Percentiles rank a stretch among this genome's conserved stretches.
These are phyloP conservation scores for Temnothorax rugatulus DNA, from an alignment of 2,888 invertebrate genomes.

Conservation along the genomic window DNA sequence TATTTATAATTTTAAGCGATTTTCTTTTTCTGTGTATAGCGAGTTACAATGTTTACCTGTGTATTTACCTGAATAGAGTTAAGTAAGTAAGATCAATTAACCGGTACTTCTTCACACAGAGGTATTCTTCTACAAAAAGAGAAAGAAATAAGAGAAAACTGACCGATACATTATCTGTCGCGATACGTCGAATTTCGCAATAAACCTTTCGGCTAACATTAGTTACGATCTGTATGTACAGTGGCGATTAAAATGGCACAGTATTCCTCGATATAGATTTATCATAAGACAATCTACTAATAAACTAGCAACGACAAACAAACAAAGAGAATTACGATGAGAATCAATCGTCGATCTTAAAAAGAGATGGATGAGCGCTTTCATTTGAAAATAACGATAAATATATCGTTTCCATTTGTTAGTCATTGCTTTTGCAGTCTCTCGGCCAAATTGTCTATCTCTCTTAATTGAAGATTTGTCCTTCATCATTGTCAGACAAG, in stretches of 20 bases:
- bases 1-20: constrained; percentile 27
- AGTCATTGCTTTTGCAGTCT: background rate
- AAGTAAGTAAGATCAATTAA: constrained; percentile 44
- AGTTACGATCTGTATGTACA: constrained; percentile 28
- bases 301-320: background rate
- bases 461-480: background rate
- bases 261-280: constrained; percentile 32
- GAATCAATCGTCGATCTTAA: constrained; percentile 13
- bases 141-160: background rate
- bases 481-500: background rate
- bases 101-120: constrained; percentile 19
- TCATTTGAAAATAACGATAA: background rate
- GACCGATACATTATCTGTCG: constrained; percentile 12
- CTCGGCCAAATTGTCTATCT: background rate
- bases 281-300: constrained; percentile 33
- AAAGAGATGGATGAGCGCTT: background rate
- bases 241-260: constrained; percentile 5
- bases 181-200: constrained; percentile 23
- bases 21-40: constrained; percentile 41
- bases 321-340: background rate
- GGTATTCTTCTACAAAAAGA: constrained; percentile 29
- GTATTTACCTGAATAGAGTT: constrained; percentile 38
- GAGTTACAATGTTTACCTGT: constrained; percentile 38
- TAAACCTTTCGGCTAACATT: constrained; percentile 16
- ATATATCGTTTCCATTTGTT: background rate